These are phyloP conservation scores for Palythoa grandiflora DNA, from an alignment of 92 coral and sea anemone genomes.

Conservation along the genomic window DNA sequence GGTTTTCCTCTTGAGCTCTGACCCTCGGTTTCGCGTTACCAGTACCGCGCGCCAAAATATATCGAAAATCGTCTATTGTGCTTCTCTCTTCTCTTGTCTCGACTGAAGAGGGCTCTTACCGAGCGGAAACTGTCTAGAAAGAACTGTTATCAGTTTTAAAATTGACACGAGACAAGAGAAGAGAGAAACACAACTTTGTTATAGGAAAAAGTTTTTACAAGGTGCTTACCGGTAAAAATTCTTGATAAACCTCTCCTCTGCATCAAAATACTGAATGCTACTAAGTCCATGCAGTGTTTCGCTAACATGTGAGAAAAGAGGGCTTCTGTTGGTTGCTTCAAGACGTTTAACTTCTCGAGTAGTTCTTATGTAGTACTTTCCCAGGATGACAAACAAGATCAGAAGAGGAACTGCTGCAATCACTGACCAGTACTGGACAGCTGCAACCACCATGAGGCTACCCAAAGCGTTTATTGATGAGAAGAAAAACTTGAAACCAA, in stretches of 20 bases:
- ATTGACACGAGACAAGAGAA: too few relatives aligned
- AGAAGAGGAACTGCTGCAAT: constrained; percentile 32
- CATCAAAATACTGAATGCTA: constrained; percentile 60
- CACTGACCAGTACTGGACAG: constrained; percentile 27
- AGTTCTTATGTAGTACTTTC: constrained; percentile 35
- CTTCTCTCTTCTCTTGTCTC: too few relatives aligned
- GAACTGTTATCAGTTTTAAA: too few relatives aligned
- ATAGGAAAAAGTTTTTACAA: background rate
- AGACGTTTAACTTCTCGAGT: constrained; percentile 43
- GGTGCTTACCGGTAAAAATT: too few relatives aligned
- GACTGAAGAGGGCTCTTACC: too few relatives aligned
- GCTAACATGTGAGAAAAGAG: constrained; percentile 62
- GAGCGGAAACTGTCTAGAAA: too few relatives aligned
- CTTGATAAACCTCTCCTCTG: background rate
- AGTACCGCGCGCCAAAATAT: too few relatives aligned
- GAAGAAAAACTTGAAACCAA: constrained; percentile 41
- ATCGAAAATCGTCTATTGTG: too few relatives aligned
- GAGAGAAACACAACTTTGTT: too few relatives aligned
- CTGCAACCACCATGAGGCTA: constrained; percentile 38
- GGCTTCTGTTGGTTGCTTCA: constrained; percentile 49
- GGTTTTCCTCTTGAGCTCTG: too few relatives aligned
- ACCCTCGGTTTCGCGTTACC: too few relatives aligned
- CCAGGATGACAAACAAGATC: constrained; percentile 39
- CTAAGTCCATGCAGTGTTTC: constrained; percentile 64
- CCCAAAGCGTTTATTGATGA: constrained; percentile 35